Percentiles rank a stretch among this genome's conserved stretches.
Evolutionary conservation across 1,140 invertebrate genomes (phyloP).

Genomic region (Apolygus lucorum): DNA sequence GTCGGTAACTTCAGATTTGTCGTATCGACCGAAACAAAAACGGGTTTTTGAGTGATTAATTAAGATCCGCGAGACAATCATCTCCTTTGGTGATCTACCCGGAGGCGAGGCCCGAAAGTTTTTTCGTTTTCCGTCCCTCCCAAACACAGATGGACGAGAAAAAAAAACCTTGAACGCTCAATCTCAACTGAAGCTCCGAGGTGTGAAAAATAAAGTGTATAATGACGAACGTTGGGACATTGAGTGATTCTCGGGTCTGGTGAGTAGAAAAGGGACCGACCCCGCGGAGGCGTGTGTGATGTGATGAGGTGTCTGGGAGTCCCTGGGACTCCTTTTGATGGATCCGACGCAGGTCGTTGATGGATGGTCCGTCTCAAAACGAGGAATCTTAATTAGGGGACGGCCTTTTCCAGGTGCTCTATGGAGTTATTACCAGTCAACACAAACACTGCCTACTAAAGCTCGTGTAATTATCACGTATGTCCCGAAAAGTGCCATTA

Average conservation of each 20-base stretch:
- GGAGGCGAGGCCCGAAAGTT: no score
- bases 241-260: neutral
- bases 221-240: neutral
- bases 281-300: neutral
- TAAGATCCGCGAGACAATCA: no score
- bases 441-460: neutral
- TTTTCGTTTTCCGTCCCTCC: no score
- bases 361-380: neutral
- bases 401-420: neutral
- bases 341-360: neutral
- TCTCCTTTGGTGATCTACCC: no score
- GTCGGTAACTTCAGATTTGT: no score
- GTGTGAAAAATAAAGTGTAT: neutral
- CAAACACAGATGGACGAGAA: no score
- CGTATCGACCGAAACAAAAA: no score
- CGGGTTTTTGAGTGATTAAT: no score
- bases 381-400: neutral
- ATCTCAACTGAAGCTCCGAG: neutral
- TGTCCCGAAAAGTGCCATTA: neutral
- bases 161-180: neutral
- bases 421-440: neutral
- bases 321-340: neutral
- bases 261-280: neutral
- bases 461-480: neutral
- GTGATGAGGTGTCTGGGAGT: neutral